Evolutionary conservation across 2,888 invertebrate species (phyloP).

Genomic region (Palloptera scutellata): DNA sequence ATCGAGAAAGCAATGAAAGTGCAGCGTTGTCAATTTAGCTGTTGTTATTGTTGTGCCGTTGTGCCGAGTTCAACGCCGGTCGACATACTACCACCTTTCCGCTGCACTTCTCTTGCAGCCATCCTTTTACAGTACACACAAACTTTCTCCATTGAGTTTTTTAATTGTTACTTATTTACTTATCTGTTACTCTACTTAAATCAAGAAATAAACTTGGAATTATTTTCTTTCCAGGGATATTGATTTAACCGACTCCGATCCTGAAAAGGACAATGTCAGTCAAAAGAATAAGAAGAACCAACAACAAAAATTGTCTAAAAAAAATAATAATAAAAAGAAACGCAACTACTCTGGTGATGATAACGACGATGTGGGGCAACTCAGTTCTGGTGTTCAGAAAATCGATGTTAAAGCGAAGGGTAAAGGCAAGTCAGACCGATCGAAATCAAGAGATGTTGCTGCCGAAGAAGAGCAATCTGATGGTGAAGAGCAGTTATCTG

Average conservation of each 20-base stretch:
- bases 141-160: no score
- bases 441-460: constrained; percentile 47
- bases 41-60: no score
- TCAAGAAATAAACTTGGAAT: no score
- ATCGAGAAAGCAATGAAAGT: constrained; percentile 1
- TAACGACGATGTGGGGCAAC: constrained; percentile 60
- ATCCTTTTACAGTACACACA: not conserved
- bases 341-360: constrained; percentile 63
- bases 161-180: no score
- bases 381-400: constrained; percentile 68
- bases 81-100: no score
- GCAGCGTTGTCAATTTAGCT: constrained; percentile 22
- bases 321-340: constrained; percentile 53
- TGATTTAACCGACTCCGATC: constrained; percentile 57
- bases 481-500: constrained; percentile 59
- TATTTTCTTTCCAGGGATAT: constrained; percentile 72
- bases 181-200: no score
- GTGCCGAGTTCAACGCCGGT: not conserved
- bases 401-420: constrained; percentile 66
- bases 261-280: constrained; percentile 49
- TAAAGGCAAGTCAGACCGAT: constrained; percentile 58
- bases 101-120: no score
- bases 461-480: constrained; percentile 65
- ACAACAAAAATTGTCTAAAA: constrained; percentile 58
- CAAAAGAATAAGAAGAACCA: constrained; percentile 64